phyloP scores from a whole-genome alignment of 2,888 invertebrate genomes.

The Loripinus fragilis region DNA sequence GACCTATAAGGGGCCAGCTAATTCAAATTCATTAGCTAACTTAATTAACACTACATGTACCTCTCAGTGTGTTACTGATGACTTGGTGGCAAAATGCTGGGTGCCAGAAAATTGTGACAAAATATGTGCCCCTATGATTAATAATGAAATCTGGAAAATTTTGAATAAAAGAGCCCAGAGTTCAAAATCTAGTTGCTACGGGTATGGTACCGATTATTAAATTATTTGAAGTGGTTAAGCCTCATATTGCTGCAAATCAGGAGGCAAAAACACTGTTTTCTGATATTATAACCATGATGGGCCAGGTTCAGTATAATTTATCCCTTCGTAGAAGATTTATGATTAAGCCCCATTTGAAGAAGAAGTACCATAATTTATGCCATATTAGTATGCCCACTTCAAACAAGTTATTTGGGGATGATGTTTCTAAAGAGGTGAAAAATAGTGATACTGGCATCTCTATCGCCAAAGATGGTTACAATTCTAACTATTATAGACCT shows the following conservation, averaged over 20 bases:
- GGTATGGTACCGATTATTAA: slow-evolving; percentile 26
- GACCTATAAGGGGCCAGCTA: background rate
- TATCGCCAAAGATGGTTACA: slow-evolving; percentile 12
- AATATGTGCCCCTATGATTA: slow-evolving; percentile 17
- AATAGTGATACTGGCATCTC: slow-evolving; percentile 18
- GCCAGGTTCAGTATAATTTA: slow-evolving; percentile 36
- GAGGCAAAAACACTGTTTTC: slow-evolving; percentile 23
- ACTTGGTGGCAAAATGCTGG: background rate
- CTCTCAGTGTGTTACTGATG: slow-evolving; percentile 18
- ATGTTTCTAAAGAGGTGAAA: slow-evolving; percentile 36
- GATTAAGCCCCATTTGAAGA: slow-evolving; percentile 26
- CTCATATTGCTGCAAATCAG: background rate
- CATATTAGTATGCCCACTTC: slow-evolving; percentile 17
- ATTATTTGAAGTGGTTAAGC: slow-evolving; percentile 20
- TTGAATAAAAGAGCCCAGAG: slow-evolving; percentile 23
- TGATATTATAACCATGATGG: slow-evolving; percentile 29
- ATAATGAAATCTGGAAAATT: slow-evolving; percentile 34
- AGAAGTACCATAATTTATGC: slow-evolving; percentile 23
- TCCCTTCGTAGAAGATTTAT: slow-evolving; percentile 34
- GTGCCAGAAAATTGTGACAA: slow-evolving; percentile 37
- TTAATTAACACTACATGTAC: slow-evolving; percentile 21
- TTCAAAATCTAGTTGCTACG: slow-evolving; percentile 13
- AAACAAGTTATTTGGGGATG: slow-evolving; percentile 30
- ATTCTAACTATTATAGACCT: background rate
- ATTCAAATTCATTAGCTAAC: background rate